Evolutionary conservation across 2,113 vertebrate genomes (phyloP), one percentile per base, ranked within the genome.

Genomic region (Tricholaema leucomelas): DNA sequence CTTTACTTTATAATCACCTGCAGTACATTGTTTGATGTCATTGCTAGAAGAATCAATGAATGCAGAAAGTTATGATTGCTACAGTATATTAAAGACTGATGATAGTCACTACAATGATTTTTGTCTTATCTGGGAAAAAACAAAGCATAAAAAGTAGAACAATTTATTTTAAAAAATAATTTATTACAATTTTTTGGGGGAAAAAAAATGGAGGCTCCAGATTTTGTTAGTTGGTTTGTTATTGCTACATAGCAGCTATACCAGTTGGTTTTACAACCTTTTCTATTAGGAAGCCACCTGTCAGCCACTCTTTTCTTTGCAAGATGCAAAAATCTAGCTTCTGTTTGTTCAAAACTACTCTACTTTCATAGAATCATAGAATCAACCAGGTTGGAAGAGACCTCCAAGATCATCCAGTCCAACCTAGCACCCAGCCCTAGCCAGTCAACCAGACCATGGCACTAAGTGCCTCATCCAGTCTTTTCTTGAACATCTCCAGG

Each of bases 11-110:
- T 94, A 91, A 84, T 95, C 88, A 94, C 44, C 73, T 85, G n/a
- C 30, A 73, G 44, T 84, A 87, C 14, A 50, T 38, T 95, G 73
- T 96, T 96, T 95, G 87, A 96, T 89, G 80, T 81, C 60, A 71
- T 94, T 91, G 92, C 67, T 85, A 94, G 64, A 75, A 58, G 48
- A 91, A 73, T 76, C 73, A 78, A 77, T 27, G 91, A 81, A 94
- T 81, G 67, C 66, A 80, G 61, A 81, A 92, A 90, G 50, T 54
- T 66, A 69, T 70, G 31, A 91, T 91, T 92, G 93, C 56, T 70
- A 67, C 54, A 78, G 33, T 35, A 48, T 92, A 81, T 79, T 36
- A 96, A 94, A 81, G 35, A 81, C 65, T 82, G 74, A 81, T 86
- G 38, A 86, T 59, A 67, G 89, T 87, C 38, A 86, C 78, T 81